Conservation (phyloP, 2,113 vertebrate species). For the Boleophthalmus pectinirostris region DNA sequence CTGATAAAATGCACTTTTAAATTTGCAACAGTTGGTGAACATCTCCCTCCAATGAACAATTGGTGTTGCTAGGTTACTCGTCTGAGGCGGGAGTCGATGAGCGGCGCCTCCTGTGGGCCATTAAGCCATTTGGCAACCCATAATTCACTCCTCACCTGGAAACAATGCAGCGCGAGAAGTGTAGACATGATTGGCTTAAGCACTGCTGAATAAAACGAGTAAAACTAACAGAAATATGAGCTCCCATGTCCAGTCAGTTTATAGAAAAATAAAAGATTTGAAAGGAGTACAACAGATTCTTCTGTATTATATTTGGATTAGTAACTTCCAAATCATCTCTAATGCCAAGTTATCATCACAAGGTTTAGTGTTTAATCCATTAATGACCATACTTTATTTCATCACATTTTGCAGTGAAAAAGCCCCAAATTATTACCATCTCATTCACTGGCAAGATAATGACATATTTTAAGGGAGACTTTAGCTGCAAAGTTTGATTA, state of each 20-base stretch:
- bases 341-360: background rate
- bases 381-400: background rate
- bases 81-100: background rate
- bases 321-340: background rate
- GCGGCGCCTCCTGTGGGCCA: slow-evolving; percentile 4
- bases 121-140: slow-evolving; percentile 24
- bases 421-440: background rate
- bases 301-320: background rate
- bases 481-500: slow-evolving; percentile 9
- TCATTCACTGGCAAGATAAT: background rate
- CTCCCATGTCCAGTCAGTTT: background rate
- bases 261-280: background rate
- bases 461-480: background rate
- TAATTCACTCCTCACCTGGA: slow-evolving; percentile 15
- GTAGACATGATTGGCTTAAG: slow-evolving; percentile 8
- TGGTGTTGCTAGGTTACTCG: slow-evolving; percentile 41
- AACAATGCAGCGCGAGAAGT: slow-evolving; percentile 18
- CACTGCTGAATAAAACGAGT: slow-evolving; percentile 3
- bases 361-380: background rate
- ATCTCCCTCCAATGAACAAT: slow-evolving; percentile 9
- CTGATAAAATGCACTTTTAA: slow-evolving; percentile 9
- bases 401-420: background rate
- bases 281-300: background rate
- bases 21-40: slow-evolving; percentile 26
- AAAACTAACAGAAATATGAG: slow-evolving; percentile 9